Evolutionary conservation across 2,888 invertebrate species (phyloP).

Genomic region (Thelaira solivaga): DNA sequence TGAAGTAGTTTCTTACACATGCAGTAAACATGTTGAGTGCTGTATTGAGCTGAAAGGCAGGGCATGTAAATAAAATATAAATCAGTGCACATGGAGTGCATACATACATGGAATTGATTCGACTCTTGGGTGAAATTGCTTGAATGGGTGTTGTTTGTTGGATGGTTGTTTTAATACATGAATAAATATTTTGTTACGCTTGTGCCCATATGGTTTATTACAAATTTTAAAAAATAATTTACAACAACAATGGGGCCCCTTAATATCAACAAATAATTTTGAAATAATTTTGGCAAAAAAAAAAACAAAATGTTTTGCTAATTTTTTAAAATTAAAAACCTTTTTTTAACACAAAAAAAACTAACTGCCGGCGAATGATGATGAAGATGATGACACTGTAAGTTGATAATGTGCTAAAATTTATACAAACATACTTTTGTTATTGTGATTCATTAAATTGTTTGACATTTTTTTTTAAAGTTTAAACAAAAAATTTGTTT

Average conservation of each 20-base stretch:
- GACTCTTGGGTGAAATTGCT: conserved; percentile 20
- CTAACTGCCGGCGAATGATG: not conserved
- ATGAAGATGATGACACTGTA: not conserved
- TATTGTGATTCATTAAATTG: not conserved
- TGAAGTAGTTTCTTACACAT: not conserved
- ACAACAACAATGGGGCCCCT: not conserved
- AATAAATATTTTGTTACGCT: conserved; percentile 45
- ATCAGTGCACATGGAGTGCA: conserved; percentile 18
- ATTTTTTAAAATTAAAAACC: not conserved
- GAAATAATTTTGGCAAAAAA: not conserved
- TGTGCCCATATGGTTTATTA: conserved; percentile 52
- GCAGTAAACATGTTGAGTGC: conserved; percentile 4
- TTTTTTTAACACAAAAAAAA: not conserved
- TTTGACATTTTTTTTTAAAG: no score
- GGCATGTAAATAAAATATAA: conserved; percentile 35
- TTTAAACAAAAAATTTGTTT: no score
- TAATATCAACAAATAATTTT: not conserved
- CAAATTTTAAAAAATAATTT: not conserved
- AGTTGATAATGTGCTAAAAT: conserved; percentile 7
- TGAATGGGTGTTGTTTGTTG: conserved; percentile 27
- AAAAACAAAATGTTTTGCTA: not conserved
- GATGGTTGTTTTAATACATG: conserved; percentile 23
- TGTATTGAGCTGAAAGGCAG: conserved; percentile 18
- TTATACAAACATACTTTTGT: not conserved
- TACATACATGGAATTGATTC: not conserved